Evolutionary conservation across 1,140 invertebrate genomes (phyloP).

Genomic region (Bilobella aurantiaca): DNA sequence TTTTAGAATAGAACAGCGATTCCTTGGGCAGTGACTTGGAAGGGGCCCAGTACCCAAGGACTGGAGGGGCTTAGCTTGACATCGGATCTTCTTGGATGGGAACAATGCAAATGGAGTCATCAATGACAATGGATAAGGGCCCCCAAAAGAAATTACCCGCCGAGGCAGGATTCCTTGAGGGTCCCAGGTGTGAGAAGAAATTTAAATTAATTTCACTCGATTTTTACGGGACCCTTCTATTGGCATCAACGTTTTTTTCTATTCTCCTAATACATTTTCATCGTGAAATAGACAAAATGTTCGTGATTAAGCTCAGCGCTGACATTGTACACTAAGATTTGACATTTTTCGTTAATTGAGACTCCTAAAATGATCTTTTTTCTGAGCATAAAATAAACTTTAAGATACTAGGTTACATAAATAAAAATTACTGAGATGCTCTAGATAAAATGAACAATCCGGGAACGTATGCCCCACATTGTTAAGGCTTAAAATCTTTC

Average conservation of each 20-base stretch:
- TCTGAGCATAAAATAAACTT: too few species aligned
- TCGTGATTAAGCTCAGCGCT: too few species aligned
- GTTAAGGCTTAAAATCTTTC: too few species aligned
- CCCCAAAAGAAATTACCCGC: not conserved
- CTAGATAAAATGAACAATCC: too few species aligned
- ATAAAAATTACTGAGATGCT: too few species aligned
- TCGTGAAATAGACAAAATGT: too few species aligned
- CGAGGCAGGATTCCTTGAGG: not conserved
- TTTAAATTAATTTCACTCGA: not conserved
- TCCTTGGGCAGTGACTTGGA: not conserved
- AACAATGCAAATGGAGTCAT: constrained; percentile 7
- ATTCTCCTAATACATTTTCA: not conserved
- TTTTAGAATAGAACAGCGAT: not conserved
- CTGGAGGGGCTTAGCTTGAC: not conserved
- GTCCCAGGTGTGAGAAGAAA: not conserved
- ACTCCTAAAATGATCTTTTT: too few species aligned
- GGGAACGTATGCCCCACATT: too few species aligned
- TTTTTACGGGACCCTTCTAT: not conserved
- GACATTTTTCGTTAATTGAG: too few species aligned
- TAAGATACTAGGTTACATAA: too few species aligned
- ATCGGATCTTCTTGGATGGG: not conserved
- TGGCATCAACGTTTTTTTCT: not conserved
- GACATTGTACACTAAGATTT: too few species aligned
- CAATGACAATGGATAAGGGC: not conserved
- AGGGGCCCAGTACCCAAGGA: not conserved